A percentile compares a stretch with the other conserved stretches of the same genome.
Evolutionary conservation across 2,797 vertebrate genomes (phyloP).

Genomic region (Cossypha niveicapilla): DNA sequence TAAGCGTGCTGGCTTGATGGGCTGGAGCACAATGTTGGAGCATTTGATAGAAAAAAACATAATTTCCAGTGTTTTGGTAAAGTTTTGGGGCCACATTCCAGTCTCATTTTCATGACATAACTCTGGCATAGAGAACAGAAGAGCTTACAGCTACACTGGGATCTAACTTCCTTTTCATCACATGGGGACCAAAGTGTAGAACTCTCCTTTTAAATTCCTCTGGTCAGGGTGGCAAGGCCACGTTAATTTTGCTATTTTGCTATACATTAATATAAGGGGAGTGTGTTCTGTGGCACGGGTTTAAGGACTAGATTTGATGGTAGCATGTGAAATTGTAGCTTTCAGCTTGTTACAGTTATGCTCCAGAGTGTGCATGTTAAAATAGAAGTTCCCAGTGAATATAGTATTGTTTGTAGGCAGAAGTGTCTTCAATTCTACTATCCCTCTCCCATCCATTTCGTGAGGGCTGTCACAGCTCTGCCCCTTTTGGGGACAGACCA

Average conservation of each 20-base stretch:
- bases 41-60: background rate
- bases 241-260: background rate
- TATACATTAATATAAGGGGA: background rate
- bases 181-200: background rate
- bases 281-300: background rate
- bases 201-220: background rate
- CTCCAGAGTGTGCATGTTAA: background rate
- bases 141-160: background rate
- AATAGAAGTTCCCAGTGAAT: background rate
- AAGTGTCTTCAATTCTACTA: background rate
- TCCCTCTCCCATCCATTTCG: background rate
- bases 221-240: background rate
- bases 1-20: background rate
- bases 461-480: constrained; percentile 9
- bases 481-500: background rate
- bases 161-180: background rate
- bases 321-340: background rate
- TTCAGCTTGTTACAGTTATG: background rate
- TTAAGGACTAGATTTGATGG: background rate
- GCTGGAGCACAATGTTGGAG: background rate
- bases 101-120: background rate
- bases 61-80: background rate
- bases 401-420: background rate
- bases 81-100: background rate
- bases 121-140: background rate